These are phyloP conservation scores for Cassiopea andromeda DNA, from an alignment of 30 jellyfish, hydroid and myxozoan genomes.

Conservation along the genomic window DNA sequence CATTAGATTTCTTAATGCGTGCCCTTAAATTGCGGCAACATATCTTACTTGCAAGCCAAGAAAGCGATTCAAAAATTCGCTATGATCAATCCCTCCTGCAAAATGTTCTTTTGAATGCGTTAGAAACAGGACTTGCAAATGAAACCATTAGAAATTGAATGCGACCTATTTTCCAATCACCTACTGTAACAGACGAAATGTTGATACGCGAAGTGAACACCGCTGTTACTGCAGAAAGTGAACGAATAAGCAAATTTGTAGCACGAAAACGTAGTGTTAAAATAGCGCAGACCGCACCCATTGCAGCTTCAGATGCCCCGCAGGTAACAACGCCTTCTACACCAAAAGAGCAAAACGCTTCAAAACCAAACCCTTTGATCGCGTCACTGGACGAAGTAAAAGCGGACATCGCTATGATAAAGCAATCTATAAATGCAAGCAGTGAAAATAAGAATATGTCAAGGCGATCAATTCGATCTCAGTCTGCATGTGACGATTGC, in stretches of 20 bases:
- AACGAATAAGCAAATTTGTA: neutral
- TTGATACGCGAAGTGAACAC: neutral
- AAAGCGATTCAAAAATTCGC: neutral
- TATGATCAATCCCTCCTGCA: conserved; percentile 7
- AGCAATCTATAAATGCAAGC: neutral
- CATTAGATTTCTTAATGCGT: neutral
- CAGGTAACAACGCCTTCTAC: neutral
- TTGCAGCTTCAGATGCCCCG: neutral
- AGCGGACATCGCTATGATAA: conserved; percentile 4
- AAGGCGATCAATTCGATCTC: neutral
- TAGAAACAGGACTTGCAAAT: conserved; percentile 4
- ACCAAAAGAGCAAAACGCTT: neutral
- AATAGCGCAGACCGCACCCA: neutral
- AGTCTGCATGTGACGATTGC: neutral
- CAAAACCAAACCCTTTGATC: neutral
- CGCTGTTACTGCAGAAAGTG: neutral
- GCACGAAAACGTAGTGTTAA: no score
- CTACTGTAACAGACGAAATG: neutral
- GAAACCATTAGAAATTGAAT: neutral
- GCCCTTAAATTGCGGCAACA: conserved; percentile 6
- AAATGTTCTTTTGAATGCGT: neutral
- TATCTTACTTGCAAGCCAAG: conserved; percentile 4
- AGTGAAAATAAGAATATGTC: neutral
- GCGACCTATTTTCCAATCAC: neutral
- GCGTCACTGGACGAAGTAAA: neutral